Evolutionary conservation across 2,797 vertebrate genomes (phyloP).

Genomic region (Hemibagrus guttatus): DNA sequence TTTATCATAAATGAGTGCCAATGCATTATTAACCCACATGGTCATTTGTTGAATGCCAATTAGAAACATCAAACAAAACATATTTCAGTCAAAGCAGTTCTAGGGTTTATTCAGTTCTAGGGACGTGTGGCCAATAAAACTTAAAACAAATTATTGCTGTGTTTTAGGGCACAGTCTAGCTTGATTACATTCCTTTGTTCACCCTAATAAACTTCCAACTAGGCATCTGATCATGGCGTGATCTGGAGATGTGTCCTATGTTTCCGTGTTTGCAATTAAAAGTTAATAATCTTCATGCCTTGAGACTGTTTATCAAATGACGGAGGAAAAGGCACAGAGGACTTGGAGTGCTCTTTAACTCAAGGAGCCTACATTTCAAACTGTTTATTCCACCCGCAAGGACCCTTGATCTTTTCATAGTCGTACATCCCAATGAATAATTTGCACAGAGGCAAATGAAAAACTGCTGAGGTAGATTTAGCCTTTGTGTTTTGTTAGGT

Average conservation of each 20-base stretch:
- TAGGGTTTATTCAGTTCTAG: background rate
- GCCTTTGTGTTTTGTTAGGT: constrained; percentile 41
- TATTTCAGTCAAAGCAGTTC: background rate
- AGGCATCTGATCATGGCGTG: background rate
- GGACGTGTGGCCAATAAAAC: background rate
- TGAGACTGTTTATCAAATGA: constrained; percentile 50
- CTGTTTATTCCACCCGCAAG: constrained; percentile 57
- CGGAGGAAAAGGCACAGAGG: constrained; percentile 20
- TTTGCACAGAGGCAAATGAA: constrained; percentile 44
- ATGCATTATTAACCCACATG: background rate
- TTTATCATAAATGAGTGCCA: background rate
- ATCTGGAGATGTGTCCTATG: constrained; percentile 34
- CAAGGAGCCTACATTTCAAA: constrained; percentile 31
- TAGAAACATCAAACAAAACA: background rate
- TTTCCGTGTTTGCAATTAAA: constrained; percentile 58
- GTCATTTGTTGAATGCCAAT: background rate
- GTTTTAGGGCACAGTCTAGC: constrained; percentile 15
- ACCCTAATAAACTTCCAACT: constrained; percentile 35
- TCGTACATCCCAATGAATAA: constrained; percentile 49
- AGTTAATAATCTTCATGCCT: constrained; percentile 57
- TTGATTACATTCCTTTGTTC: constrained; percentile 49
- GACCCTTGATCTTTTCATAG: constrained; percentile 53
- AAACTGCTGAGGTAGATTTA: constrained; percentile 37
- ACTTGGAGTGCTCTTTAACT: constrained; percentile 27
- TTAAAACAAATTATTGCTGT: background rate